Evolutionary conservation across 2,888 invertebrate species (phyloP), one percentile per base, ranked within the genome.

Genomic region (Harmothoe impar): DNA sequence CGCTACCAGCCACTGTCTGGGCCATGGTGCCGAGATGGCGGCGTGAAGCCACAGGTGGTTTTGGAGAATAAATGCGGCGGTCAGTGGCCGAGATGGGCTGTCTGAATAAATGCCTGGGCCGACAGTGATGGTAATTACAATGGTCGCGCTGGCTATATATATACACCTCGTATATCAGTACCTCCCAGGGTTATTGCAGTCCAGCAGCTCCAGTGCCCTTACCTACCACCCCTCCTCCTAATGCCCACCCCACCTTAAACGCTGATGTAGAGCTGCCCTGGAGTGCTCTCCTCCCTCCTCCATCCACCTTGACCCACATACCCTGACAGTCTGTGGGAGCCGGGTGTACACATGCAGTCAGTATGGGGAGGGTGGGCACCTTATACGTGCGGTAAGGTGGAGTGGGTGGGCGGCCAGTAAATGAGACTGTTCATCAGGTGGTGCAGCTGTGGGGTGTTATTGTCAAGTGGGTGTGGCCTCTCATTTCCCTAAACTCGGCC

Each of bases 391-490:
- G n/a, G 20, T 12, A 81, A 0, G 81, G 0, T n/a, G 81, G 81
- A 10, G 43, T 10, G 43, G 5, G 81, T 0, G 35, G n/a, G 81
- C 20, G 15, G 31, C 3, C 81, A 81, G 81, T 43, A 81, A 81
- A 81, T 81, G 81, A 81, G 81, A 20, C 81, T 25, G 35, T 81
- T 81, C 81, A 43, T 81, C 81, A 81, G 81, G 3, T 17, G 43
- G 43, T 20, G 43, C 81, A 81, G 81, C 81, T 81, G 81, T 15
- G 81, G 25, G 81, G 81, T 81, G 81, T 81, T 81, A 81, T 81
- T 81, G 81, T 81, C 81, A 81, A 81, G 81, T 81, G 81, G 81
- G 81, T 81, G 43, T 23, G 43, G 43, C 81, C 81, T 35, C 81
- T 20, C 81, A 33, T 43, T 43, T 81, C 81, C 81, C 81, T 81